A percentile compares a stretch with the other conserved stretches of the same genome.
phyloP scores from a whole-genome alignment of 2,113 vertebrate genomes.

The Atractosteus spatula region DNA sequence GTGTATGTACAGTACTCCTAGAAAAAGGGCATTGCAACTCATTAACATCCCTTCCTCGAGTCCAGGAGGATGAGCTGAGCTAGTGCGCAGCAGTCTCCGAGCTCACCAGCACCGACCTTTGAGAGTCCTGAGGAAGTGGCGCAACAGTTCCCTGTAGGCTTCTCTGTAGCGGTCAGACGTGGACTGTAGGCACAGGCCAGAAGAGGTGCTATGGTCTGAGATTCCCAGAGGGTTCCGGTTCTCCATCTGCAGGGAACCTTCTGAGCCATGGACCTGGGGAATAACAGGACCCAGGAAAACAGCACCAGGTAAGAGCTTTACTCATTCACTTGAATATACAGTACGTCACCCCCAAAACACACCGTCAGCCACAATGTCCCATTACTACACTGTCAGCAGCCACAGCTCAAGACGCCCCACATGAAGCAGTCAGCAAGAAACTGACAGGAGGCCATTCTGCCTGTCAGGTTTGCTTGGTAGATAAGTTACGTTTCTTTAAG shows the following conservation, averaged over 20 bases:
- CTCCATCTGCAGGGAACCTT: constrained; percentile 34
- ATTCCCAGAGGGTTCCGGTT: constrained; percentile 45
- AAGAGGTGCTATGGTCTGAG: constrained; percentile 20
- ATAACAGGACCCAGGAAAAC: not conserved
- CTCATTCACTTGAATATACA: not conserved
- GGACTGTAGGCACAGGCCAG: constrained; percentile 18
- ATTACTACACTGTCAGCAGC: no score
- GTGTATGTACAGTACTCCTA: no score
- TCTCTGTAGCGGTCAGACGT: constrained; percentile 32
- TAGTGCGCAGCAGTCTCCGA: not conserved
- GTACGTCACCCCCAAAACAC: not conserved
- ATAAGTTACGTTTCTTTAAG: no score
- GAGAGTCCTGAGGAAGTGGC: constrained; percentile 43
- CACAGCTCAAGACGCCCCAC: no score
- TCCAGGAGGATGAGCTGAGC: no score
- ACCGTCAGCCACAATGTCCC: no score
- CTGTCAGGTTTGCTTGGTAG: no score
- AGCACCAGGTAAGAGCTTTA: not conserved
- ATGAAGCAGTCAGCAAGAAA: no score
- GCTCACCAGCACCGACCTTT: constrained; percentile 19
- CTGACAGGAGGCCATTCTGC: no score
- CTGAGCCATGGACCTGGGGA: constrained; percentile 30
- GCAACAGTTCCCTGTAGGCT: constrained; percentile 30
- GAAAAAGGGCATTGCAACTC: no score
- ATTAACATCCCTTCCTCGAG: no score